phyloP scores from a whole-genome alignment of 2,797 vertebrate species.

The Hozukius guyotensis region DNA sequence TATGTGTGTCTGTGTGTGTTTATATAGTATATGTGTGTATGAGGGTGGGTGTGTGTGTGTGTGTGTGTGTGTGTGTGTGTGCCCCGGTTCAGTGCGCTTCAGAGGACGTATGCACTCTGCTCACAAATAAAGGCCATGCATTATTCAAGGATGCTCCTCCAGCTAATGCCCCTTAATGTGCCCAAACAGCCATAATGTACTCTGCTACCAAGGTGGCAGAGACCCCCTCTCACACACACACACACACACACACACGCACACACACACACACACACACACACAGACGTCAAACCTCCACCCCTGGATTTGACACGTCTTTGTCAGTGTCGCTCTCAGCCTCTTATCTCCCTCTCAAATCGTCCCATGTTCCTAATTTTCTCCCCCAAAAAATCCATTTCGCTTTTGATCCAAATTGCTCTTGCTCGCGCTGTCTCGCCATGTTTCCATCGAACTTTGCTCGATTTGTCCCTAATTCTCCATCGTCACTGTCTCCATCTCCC shows the following conservation, averaged over 20 bases:
- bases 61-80: neutral
- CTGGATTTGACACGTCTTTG: conserved; percentile 33
- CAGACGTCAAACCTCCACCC: conserved; percentile 2
- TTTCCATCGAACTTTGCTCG: conserved; percentile 24
- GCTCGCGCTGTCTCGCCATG: neutral
- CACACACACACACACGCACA: conserved; percentile 12
- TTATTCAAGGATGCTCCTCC: conserved; percentile 75
- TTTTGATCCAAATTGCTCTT: conserved; percentile 36
- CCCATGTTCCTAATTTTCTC: conserved; percentile 41
- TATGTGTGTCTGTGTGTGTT: neutral
- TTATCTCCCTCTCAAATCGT: conserved; percentile 36
- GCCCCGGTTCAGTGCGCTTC: conserved; percentile 47
- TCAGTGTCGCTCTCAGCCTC: conserved; percentile 35
- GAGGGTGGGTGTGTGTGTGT: neutral
- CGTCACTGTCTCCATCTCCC: neutral
- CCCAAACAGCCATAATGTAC: conserved; percentile 76
- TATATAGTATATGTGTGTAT: conserved; percentile 1
- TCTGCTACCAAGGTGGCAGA: conserved; percentile 59
- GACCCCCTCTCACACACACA: conserved; percentile 34
- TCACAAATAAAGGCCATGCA: conserved; percentile 75
- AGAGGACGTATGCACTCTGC: conserved; percentile 65
- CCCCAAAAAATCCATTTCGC: conserved; percentile 36
- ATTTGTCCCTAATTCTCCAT: conserved; percentile 8
- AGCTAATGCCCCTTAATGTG: conserved; percentile 77
- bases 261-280: conserved; percentile 15